Evolutionary conservation across 2,888 invertebrate species (phyloP).

Genomic region (Calameuta filiformis): DNA sequence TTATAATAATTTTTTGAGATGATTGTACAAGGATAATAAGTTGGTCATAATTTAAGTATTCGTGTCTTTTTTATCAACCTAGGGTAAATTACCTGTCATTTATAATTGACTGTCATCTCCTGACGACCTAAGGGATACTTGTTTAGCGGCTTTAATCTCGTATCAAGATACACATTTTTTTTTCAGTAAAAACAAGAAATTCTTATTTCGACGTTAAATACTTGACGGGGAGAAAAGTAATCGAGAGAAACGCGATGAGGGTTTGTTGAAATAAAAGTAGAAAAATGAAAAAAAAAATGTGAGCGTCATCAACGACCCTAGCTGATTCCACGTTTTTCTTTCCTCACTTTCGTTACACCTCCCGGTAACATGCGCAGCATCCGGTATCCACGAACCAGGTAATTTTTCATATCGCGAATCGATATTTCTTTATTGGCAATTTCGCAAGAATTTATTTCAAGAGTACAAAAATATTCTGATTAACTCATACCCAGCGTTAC

Average conservation of each 20-base stretch:
- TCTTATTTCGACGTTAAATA: slow-evolving; percentile 34
- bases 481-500: neutral
- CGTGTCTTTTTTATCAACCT: neutral
- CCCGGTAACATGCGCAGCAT: slow-evolving; percentile 2
- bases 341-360: neutral
- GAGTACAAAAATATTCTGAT: neutral
- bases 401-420: slow-evolving; percentile 31
- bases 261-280: slow-evolving; percentile 5
- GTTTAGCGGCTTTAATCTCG: slow-evolving; percentile 1
- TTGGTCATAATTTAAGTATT: neutral
- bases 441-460: slow-evolving; percentile 14
- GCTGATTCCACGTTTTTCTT: neutral
- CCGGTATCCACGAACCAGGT: slow-evolving; percentile 11
- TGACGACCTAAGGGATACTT: neutral
- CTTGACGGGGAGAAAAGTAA: slow-evolving; percentile 17
- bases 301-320: slow-evolving; percentile 17
- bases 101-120: neutral
- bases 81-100: neutral
- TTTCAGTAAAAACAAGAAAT: slow-evolving; percentile 7
- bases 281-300: slow-evolving; percentile 23
- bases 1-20: slow-evolving; percentile 41
- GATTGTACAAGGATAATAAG: neutral
- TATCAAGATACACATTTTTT: slow-evolving; percentile 6
- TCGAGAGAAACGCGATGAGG: neutral
- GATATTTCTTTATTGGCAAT: slow-evolving; percentile 34